Conservation (phyloP, 1,140 invertebrate genomes). For the Macrobrachium rosenbergii region DNA sequence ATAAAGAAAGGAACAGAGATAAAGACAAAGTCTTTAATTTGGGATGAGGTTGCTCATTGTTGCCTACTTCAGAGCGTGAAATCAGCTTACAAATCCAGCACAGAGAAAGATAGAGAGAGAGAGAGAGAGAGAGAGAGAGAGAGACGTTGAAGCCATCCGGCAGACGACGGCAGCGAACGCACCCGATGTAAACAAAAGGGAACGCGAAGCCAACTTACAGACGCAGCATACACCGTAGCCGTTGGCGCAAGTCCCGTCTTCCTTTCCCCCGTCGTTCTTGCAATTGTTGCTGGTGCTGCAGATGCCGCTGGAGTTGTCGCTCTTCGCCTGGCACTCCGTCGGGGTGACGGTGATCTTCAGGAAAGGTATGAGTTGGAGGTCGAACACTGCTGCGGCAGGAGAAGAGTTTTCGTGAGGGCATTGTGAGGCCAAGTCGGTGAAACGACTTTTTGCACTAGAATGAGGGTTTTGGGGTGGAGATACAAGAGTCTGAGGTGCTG, state of each 20-base stretch:
- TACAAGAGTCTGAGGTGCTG: not conserved
- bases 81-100: no score
- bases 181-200: no score
- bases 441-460: no score
- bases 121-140: no score
- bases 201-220: conserved; percentile 20
- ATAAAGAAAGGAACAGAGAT: no score
- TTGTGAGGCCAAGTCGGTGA: not conserved
- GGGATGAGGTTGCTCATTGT: no score
- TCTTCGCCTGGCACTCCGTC: not conserved
- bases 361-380: conserved; percentile 38
- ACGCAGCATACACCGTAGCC: conserved; percentile 47
- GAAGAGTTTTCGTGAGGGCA: not conserved
- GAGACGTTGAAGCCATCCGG: not conserved
- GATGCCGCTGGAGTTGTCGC: not conserved
- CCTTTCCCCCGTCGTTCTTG: not conserved
- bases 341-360: conserved; percentile 4
- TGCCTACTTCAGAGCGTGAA: no score
- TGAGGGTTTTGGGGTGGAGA: not conserved
- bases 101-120: no score
- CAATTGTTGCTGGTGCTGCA: conserved; percentile 15
- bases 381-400: conserved; percentile 21
- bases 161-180: no score
- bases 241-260: conserved; percentile 39
- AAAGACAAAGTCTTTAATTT: no score